phyloP scores from a whole-genome alignment of 2,888 invertebrate species.

The Erpobdella octoculata region DNA sequence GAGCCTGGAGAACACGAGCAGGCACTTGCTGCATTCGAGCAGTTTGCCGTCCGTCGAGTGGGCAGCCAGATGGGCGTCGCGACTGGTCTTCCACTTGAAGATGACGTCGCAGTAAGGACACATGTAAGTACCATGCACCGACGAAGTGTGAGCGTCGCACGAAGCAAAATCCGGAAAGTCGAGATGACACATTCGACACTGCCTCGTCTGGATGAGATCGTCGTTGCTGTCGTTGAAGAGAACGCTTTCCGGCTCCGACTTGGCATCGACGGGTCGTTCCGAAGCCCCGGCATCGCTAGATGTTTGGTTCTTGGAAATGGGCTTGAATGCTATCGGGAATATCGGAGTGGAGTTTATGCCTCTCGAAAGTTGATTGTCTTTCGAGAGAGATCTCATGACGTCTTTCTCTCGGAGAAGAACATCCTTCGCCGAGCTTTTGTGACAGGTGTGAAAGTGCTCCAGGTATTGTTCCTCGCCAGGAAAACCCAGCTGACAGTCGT shows the following conservation, averaged over 20 bases:
- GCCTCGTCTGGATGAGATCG: constrained; percentile 8
- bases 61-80: constrained; percentile 21
- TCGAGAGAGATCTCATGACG: not conserved
- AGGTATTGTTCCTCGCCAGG: constrained; percentile 2
- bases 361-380: not conserved
- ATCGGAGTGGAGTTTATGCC: not conserved
- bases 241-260: not conserved
- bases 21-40: constrained; percentile 24
- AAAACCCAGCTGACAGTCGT: not conserved
- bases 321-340: constrained; percentile 20
- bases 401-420: not conserved
- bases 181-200: constrained; percentile 6
- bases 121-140: constrained; percentile 10
- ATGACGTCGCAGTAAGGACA: constrained; percentile 25
- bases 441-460: constrained; percentile 8
- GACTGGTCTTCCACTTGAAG: constrained; percentile 5
- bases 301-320: constrained; percentile 3
- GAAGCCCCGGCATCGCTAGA: not conserved
- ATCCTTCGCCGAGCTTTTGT: not conserved
- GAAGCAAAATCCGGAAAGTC: constrained; percentile 26
- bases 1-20: constrained; percentile 15
- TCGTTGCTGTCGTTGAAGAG: constrained; percentile 5
- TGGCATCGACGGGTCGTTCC: not conserved
- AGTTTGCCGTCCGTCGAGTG: constrained; percentile 18
- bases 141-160: constrained; percentile 20